Evolutionary conservation across 2,113 vertebrate genomes (phyloP).

Genomic region (Drymodes brunneopygia): DNA sequence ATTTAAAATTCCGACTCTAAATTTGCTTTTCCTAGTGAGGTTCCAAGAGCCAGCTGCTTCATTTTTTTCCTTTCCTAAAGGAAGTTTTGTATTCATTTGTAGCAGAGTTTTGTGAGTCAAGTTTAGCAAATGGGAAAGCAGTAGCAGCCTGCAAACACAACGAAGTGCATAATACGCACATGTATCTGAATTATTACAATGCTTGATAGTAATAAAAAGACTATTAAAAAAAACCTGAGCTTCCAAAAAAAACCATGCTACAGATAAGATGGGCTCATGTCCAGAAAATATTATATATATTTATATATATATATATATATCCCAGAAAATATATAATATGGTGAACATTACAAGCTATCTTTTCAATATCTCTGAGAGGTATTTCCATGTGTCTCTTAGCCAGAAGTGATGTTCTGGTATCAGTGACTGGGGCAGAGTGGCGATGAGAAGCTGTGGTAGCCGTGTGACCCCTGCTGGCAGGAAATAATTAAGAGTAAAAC

Average conservation of each 20-base stretch:
- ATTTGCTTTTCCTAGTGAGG: not conserved
- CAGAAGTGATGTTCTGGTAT: not conserved
- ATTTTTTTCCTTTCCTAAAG: not conserved
- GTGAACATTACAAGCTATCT: not conserved
- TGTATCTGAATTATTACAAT: not conserved
- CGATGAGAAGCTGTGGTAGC: not conserved
- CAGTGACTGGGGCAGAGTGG: accelerated
- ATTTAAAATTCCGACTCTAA: not conserved
- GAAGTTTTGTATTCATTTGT: not conserved
- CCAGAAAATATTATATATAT: not conserved
- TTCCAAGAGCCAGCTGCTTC: not conserved
- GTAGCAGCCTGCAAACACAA: not conserved
- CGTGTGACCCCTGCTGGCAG: slow-evolving; percentile 18
- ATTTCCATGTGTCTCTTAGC: not conserved
- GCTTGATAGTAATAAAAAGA: not conserved
- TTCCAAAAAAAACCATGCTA: not conserved
- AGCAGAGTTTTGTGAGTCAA: not conserved
- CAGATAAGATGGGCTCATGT: not conserved
- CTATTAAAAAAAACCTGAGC: not conserved
- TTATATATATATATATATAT: not conserved
- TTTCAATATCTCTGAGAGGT: not conserved
- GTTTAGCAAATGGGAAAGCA: not conserved
- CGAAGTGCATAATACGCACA: not conserved
- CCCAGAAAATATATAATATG: not conserved
- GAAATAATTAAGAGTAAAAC: not conserved